These are phyloP conservation scores for Mormyrus iriodes DNA, from an alignment of 2,113 vertebrate species.

Conservation along the genomic window DNA sequence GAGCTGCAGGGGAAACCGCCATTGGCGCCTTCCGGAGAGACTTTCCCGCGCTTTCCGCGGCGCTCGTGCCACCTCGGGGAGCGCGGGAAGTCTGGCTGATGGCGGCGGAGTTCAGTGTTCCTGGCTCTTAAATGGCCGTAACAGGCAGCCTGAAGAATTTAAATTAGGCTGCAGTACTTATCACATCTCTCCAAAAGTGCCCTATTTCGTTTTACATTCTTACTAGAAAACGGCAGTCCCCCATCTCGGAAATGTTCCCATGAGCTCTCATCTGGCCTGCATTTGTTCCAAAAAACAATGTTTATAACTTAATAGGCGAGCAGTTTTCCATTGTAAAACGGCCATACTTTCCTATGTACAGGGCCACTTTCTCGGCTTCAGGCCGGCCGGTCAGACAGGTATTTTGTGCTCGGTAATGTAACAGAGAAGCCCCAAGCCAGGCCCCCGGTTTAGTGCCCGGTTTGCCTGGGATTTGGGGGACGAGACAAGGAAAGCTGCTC, in stretches of 20 bases:
- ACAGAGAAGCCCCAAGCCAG: not conserved
- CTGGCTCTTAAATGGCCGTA: not conserved
- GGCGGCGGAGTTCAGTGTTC: not conserved
- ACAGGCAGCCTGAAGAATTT: not conserved
- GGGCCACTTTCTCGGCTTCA: not conserved
- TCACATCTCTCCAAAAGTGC: not conserved
- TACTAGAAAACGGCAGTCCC: not conserved
- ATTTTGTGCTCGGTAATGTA: conserved; percentile 10
- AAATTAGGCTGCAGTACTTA: not conserved
- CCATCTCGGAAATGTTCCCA: not conserved
- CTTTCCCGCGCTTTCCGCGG: not conserved
- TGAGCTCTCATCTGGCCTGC: not conserved
- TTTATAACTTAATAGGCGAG: not conserved
- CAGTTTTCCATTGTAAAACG: conserved; percentile 37
- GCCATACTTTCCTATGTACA: conserved; percentile 26
- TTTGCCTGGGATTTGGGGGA: not conserved
- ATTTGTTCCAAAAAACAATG: conserved; percentile 18
- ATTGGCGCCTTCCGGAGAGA: not conserved
- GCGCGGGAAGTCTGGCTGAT: not conserved
- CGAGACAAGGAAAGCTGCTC: not conserved
- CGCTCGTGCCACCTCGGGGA: not conserved
- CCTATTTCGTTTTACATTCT: not conserved
- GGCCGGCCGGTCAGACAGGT: conserved; percentile 6
- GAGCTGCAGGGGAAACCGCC: not conserved
- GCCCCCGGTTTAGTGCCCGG: not conserved